Evolutionary conservation across 2,888 invertebrate species (phyloP).

Genomic region (Dione vanillae): DNA sequence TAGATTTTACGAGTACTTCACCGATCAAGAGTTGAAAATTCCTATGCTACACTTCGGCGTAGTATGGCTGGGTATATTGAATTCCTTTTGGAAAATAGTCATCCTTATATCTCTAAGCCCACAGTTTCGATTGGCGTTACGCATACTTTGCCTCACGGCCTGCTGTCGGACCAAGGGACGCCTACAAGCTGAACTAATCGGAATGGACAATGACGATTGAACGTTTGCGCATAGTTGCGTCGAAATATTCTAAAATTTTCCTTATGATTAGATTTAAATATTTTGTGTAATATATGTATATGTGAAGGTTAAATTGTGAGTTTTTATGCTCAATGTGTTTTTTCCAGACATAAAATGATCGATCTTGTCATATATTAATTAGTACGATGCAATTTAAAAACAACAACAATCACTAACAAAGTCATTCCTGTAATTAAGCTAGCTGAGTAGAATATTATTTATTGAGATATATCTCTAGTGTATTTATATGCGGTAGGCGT

Average conservation of each 20-base stretch:
- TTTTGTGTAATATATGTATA: slow-evolving; percentile 14
- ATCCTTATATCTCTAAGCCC: slow-evolving; percentile 95
- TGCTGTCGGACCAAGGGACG: slow-evolving; percentile 94
- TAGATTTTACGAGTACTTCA: slow-evolving; percentile 90
- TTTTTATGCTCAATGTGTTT: neutral
- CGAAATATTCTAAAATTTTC: slow-evolving; percentile 24
- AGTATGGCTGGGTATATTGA: slow-evolving; percentile 97
- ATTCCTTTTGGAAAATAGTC: slow-evolving; percentile 97
- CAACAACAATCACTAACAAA: slow-evolving; percentile 47
- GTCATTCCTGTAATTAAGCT: slow-evolving; percentile 46
- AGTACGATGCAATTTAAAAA: slow-evolving; percentile 2
- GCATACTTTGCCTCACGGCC: slow-evolving; percentile 93
- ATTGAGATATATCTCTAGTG: slow-evolving; percentile 16
- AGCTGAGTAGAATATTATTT: slow-evolving; percentile 33
- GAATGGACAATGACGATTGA: slow-evolving; percentile 94
- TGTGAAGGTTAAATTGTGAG: neutral
- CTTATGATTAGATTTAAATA: slow-evolving; percentile 18
- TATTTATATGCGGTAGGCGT: neutral
- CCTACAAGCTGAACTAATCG: slow-evolving; percentile 92
- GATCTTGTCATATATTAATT: too few species aligned
- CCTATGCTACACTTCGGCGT: slow-evolving; percentile 95
- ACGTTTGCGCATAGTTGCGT: neutral
- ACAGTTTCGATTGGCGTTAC: slow-evolving; percentile 94
- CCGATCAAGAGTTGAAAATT: slow-evolving; percentile 86
- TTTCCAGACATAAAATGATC: too few species aligned